These are phyloP conservation scores for Xenops minutus DNA, from an alignment of 2,797 vertebrate genomes.

Conservation along the genomic window DNA sequence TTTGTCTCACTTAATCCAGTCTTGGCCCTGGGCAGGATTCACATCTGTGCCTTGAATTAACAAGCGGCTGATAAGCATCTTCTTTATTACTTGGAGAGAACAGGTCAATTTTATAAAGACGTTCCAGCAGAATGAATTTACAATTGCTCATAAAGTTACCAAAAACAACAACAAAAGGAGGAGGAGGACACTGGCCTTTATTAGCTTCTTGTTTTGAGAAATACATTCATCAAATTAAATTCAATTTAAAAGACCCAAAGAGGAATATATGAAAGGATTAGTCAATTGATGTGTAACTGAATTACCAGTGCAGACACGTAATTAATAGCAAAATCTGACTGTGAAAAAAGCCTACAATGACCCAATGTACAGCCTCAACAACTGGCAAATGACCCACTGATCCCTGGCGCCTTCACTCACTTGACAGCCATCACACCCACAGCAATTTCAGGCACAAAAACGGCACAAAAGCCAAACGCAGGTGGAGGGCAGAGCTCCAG, in stretches of 20 bases:
- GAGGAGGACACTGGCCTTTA: slow-evolving; percentile 64
- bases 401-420: background rate
- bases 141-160: slow-evolving; percentile 14
- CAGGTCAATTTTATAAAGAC: slow-evolving; percentile 18
- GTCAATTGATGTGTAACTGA: slow-evolving; percentile 58
- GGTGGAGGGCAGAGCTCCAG: slow-evolving; percentile 18
- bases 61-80: background rate
- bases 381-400: background rate
- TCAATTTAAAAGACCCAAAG: slow-evolving; percentile 51
- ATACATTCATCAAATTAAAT: slow-evolving; percentile 51
- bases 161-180: slow-evolving; percentile 29
- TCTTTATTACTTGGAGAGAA: slow-evolving; percentile 35
- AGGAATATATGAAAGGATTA: slow-evolving; percentile 56
- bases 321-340: slow-evolving; percentile 27
- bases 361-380: slow-evolving; percentile 3
- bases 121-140: slow-evolving; percentile 27
- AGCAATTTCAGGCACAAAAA: background rate
- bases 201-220: slow-evolving; percentile 64
- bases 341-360: background rate
- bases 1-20: background rate
- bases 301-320: slow-evolving; percentile 43
- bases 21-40: background rate
- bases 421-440: background rate
- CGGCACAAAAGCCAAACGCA: slow-evolving; percentile 23
- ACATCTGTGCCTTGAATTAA: background rate